Evolutionary conservation across 1,140 invertebrate genomes (phyloP).

Genomic region (Drosophila elegans): DNA sequence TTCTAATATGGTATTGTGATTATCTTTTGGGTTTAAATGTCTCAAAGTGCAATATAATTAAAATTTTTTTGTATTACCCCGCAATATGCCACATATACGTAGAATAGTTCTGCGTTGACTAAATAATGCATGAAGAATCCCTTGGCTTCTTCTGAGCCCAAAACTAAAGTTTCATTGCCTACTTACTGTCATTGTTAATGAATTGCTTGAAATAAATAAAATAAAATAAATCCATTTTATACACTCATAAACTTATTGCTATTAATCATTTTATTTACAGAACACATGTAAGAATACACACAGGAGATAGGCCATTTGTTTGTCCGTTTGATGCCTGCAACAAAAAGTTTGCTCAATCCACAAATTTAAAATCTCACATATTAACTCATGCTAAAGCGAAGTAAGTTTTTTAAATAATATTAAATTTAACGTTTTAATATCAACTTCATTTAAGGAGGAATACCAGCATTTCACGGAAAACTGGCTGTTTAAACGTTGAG

Average conservation of each 20-base stretch:
- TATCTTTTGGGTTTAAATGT: too few species aligned
- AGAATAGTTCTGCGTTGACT: too few species aligned
- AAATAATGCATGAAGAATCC: too few species aligned
- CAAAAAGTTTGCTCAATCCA: conserved; percentile 99
- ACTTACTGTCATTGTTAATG: too few species aligned
- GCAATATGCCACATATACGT: too few species aligned
- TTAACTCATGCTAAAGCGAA: conserved; percentile 98
- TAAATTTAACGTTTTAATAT: neutral
- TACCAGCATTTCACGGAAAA: conserved; percentile 46
- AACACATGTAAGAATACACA: conserved; percentile 99
- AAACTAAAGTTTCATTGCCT: too few species aligned
- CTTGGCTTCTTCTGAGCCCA: too few species aligned
- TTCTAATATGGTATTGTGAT: too few species aligned
- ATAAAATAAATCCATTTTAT: neutral
- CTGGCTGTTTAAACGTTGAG: conserved; percentile 44
- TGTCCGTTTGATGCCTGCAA: conserved; percentile 99
- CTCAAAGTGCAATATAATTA: too few species aligned
- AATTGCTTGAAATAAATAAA: too few species aligned
- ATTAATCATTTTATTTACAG: conserved; percentile 84
- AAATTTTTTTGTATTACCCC: too few species aligned
- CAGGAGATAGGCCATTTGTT: conserved; percentile 98
- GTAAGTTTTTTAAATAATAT: conserved; percentile 85
- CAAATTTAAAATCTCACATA: conserved; percentile 99
- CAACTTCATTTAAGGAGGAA: conserved; percentile 57
- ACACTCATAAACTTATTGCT: neutral